phyloP scores from a whole-genome alignment of 2,797 vertebrate species.

The Aphelocoma californica region DNA sequence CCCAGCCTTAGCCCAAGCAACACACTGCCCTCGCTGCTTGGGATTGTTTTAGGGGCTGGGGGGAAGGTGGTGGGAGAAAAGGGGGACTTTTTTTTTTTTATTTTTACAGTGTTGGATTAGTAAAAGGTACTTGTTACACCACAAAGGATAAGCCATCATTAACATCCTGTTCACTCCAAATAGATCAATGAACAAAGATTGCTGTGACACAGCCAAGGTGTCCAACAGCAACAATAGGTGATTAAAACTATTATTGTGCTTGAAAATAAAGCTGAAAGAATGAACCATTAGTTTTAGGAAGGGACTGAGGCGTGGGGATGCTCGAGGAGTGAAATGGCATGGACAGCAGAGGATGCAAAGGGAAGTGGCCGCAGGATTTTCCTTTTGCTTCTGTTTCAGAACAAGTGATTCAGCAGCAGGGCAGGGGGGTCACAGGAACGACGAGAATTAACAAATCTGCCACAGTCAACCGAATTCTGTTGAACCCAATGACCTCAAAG shows the following conservation, averaged over 20 bases:
- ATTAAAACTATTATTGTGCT: neutral
- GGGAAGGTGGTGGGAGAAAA: neutral
- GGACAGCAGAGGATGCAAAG: neutral
- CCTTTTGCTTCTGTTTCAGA: slow-evolving; percentile 20
- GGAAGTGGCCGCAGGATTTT: slow-evolving; percentile 14
- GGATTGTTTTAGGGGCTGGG: slow-evolving; percentile 73
- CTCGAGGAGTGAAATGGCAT: neutral
- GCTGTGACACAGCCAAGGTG: slow-evolving; percentile 50
- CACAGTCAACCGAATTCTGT: neutral
- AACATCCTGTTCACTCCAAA: slow-evolving; percentile 53
- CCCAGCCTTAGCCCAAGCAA: slow-evolving; percentile 85
- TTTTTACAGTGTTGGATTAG: slow-evolving; percentile 67
- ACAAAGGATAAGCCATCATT: slow-evolving; percentile 67
- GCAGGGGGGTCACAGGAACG: neutral
- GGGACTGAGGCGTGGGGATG: neutral
- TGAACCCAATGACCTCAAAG: neutral
- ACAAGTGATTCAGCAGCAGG: slow-evolving; percentile 13
- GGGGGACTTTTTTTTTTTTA: slow-evolving; percentile 24
- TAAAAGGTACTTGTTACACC: slow-evolving; percentile 69
- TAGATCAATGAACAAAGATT: slow-evolving; percentile 58
- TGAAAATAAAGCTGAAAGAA: neutral
- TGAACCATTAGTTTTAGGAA: neutral
- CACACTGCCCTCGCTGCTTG: slow-evolving; percentile 74
- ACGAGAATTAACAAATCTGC: neutral
- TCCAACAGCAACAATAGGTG: slow-evolving; percentile 47